A percentile compares a stretch with the other conserved stretches of the same genome.
Evolutionary conservation across 2,113 vertebrate genomes (phyloP).

Genomic region (Nicator chloris): DNA sequence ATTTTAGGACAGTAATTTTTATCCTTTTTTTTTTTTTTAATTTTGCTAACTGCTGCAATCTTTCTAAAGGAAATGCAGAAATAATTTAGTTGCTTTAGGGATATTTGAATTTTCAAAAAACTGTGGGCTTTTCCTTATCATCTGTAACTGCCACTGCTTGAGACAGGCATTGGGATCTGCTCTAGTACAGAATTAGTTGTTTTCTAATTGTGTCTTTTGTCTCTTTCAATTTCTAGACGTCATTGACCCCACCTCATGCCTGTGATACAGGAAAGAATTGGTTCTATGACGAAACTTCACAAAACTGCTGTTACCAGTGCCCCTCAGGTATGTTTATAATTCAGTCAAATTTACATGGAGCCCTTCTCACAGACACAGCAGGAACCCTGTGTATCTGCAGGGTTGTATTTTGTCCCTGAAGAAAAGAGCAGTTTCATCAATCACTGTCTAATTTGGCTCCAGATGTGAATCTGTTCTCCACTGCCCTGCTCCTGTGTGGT

Average conservation of each 20-base stretch:
- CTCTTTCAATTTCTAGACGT: background rate
- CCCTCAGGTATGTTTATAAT: background rate
- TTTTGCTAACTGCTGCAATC: background rate
- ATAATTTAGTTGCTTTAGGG: background rate
- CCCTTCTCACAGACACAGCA: background rate
- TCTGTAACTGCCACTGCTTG: background rate
- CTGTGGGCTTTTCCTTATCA: background rate
- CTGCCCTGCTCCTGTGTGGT: background rate
- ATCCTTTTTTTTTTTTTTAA: background rate
- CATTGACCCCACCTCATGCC: background rate
- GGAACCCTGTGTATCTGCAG: background rate
- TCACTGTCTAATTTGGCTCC: background rate
- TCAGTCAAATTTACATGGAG: background rate
- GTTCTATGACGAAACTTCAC: background rate
- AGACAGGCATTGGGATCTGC: background rate
- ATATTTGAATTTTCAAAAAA: background rate
- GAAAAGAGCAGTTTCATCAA: background rate
- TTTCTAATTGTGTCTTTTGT: background rate
- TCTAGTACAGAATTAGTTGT: background rate
- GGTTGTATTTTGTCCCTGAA: background rate
- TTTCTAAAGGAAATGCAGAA: background rate
- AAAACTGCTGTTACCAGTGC: slow-evolving; percentile 63
- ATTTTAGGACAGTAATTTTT: background rate
- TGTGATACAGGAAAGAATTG: background rate
- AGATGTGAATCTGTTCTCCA: background rate